Base-by-base conservation (phyloP, 2,797 vertebrate species). In the Aplochiton taeniatus region DNA sequence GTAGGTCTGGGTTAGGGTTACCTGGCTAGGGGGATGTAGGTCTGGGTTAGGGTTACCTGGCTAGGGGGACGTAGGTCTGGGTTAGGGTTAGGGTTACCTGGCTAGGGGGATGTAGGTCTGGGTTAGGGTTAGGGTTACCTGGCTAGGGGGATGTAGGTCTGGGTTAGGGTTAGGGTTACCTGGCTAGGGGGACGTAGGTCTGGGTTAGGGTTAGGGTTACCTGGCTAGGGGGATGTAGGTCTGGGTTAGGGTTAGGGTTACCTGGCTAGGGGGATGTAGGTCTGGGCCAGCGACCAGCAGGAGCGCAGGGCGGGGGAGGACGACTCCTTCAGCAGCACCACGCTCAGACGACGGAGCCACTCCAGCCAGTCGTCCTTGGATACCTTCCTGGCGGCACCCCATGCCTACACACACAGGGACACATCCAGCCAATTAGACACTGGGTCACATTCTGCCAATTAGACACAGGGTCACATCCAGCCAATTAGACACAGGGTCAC, bases 301-400 rank as follows among this genome's bases (percentile, higher is more conserved):
- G 98, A 99, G 46, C 98, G 93, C 80, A 99, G 84, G 10, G 98
- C 96, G 0, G 98, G 98, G 0, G 98, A 99, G 0, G 98, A 98
- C 0, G 98, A 99, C 81, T 99, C 98, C 83, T 99, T 99, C 62
- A 99, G 91, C 78, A 99, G 86, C 72, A 99, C 98, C 64, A 99
- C 90, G 61, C 98, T 99, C 77, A 99, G 87, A 4, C 98, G 87
- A 55, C 98, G 89, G 69, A 99, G 87, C 98, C 98, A 99, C 59
- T 99, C 98, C 79, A 99, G 86, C 98, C 98, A 99, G 77, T 99
- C 98, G 13, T 99, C 98, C 84, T 99, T 99, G 80, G 98, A 99
- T 77, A 99, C 97, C 85, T 98, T 95, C 55, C 98, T 93, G 70
- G 97, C 96, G 0, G 98, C 98, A 66, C 97, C 98, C 98, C 98